phyloP scores from a whole-genome alignment of 2,113 vertebrate species.

The Cercocebus atys region DNA sequence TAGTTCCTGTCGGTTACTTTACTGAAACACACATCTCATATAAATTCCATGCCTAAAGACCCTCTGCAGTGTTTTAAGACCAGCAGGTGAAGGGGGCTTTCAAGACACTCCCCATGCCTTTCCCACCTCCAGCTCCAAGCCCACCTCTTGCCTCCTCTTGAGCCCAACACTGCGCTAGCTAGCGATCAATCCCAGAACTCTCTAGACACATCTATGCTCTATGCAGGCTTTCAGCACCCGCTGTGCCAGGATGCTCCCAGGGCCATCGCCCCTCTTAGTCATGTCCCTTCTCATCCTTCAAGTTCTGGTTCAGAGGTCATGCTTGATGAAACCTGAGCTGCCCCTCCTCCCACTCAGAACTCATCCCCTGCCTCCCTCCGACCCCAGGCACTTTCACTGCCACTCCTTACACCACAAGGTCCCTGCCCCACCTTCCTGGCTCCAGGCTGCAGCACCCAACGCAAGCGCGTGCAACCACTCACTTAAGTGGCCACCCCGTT shows the following conservation, averaged over 20 bases:
- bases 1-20: conserved; percentile 8
- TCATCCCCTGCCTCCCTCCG: not conserved
- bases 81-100: not conserved
- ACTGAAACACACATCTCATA: not conserved
- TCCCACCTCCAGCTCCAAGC: not conserved
- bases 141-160: not conserved
- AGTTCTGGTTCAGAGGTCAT: no score
- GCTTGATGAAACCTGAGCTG: not conserved
- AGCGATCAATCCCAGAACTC: not conserved
- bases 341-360: not conserved
- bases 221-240: not conserved
- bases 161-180: accelerated
- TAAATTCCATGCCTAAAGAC: not conserved
- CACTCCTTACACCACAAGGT: not conserved
- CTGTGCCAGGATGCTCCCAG: no score
- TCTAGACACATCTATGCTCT: not conserved
- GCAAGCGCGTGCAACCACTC: not conserved
- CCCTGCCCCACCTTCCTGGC: not conserved
- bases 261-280: no score
- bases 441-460: not conserved
- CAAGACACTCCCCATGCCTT: no score
- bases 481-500: not conserved
- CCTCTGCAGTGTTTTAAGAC: not conserved
- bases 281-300: no score
- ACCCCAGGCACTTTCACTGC: not conserved